These are phyloP conservation scores for Ceyx melanurus DNA, from an alignment of 2,113 vertebrate genomes.

Conservation along the genomic window DNA sequence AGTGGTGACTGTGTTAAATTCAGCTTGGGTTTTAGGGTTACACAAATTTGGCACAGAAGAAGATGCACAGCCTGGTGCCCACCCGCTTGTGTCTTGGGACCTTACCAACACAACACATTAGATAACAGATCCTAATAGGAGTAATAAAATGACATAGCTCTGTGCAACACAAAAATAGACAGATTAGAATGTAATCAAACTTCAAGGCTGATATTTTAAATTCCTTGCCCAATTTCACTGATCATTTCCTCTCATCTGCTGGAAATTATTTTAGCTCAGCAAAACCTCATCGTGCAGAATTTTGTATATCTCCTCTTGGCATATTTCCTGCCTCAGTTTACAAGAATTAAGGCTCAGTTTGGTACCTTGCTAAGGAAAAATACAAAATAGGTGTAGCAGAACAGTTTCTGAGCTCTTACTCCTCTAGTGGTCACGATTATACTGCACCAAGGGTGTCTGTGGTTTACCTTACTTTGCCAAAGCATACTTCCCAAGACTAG, in stretches of 20 bases:
- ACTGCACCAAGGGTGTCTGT: not conserved
- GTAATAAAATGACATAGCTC: not conserved
- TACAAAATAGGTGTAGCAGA: fast-evolving
- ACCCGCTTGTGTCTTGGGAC: fast-evolving
- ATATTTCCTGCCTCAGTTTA: not conserved
- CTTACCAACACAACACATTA: fast-evolving
- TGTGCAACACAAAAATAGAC: not conserved
- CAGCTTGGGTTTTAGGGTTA: not conserved
- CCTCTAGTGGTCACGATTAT: not conserved
- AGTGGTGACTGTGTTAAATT: not conserved
- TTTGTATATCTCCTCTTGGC: not conserved
- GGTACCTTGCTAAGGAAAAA: not conserved
- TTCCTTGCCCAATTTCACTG: fast-evolving
- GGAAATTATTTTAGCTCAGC: not conserved
- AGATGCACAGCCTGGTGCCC: not conserved
- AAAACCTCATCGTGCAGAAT: fast-evolving
- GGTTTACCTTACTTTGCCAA: not conserved
- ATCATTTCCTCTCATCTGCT: fast-evolving
- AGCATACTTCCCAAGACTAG: not conserved
- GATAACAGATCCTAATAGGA: fast-evolving
- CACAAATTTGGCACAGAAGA: not conserved
- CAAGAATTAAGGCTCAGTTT: fast-evolving
- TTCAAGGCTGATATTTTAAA: not conserved
- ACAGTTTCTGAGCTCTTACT: not conserved
- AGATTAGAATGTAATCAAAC: fast-evolving